Percentiles rank a stretch among this genome's conserved stretches.
Conservation (phyloP, 2,113 vertebrate genomes). For the Rhinoptilus africanus region DNA sequence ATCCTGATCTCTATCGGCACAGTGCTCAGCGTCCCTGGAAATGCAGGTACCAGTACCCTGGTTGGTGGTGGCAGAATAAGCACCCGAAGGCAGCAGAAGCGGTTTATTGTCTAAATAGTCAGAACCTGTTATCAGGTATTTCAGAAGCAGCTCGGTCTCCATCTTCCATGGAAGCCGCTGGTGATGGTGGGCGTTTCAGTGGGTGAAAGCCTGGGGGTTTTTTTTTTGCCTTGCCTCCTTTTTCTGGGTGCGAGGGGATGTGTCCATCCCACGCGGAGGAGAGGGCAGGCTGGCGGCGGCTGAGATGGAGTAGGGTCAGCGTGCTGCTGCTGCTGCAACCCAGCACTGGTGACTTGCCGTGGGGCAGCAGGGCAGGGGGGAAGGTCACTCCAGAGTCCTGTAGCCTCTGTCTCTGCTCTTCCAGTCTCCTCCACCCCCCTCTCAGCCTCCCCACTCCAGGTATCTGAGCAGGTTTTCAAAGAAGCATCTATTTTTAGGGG, state of each 20-base stretch:
- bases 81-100: not conserved
- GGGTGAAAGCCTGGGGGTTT: not conserved
- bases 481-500: not conserved
- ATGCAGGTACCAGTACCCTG: conserved; percentile 81
- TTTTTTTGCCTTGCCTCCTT: not conserved
- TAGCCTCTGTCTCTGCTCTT: not conserved
- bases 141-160: not conserved
- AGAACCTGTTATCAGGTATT: not conserved
- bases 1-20: conserved; percentile 98
- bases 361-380: not conserved
- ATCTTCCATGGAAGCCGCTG: not conserved
- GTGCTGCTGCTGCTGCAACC: not conserved
- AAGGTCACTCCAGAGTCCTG: not conserved
- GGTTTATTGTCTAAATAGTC: not conserved
- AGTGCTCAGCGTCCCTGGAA: conserved; percentile 95
- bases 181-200: not conserved
- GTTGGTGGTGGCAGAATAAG: not conserved
- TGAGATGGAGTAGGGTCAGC: fast-evolving
- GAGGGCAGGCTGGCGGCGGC: not conserved
- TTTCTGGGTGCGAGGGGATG: not conserved
- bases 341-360: not conserved
- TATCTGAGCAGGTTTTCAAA: not conserved
- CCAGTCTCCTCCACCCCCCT: not conserved
- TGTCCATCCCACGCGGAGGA: fast-evolving
- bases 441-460: fast-evolving